Base-by-base conservation (phyloP, 1,140 invertebrate genomes). In the Bacillus rossius region DNA sequence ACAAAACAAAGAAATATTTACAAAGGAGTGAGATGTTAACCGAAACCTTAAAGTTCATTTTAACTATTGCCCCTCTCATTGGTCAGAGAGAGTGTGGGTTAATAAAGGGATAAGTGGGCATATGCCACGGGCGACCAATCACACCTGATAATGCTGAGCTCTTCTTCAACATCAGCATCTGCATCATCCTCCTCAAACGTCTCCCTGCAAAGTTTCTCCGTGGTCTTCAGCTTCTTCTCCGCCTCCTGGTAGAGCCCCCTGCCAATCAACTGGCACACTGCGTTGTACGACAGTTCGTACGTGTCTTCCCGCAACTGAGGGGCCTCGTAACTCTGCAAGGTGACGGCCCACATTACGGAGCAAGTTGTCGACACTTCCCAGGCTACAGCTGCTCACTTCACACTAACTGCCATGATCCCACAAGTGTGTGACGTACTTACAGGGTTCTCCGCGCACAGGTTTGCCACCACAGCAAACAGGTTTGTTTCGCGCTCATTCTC, bases 401-500 rank as follows among this genome's bases (percentile, higher is more conserved):
- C n/a, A n/a, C n/a, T n/a, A n/a, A n/a, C n/a, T n/a, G n/a, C n/a
- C n/a, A n/a, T n/a, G n/a, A n/a, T n/a, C n/a, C n/a, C n/a, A n/a
- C n/a, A n/a, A n/a, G n/a, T n/a, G n/a, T 34, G 25, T 10, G 19
- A 13, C 41, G 41, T 29, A 74, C 76, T 79, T 75, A 86, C 84
- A 38, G 80, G 81, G 64, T 79, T 79, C 58, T 80, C 75, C 42
- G 75, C 61, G n/a, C 78, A 76, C n/a, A 96, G 74, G 65, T 91
- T 88, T 17, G 90, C 88, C 41, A 91, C 78, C 52, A 94, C 93
- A 14, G 95, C 95, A 56, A 89, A 84, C 66, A 98, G 81, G 78
- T 98, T 98, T 0, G 94, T 91, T 71, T 92, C 83, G 48, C 95
- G 81, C 75, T 98, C 95, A 71, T 92, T 86, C 71, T 96, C 93